These are phyloP conservation scores for Aplocera efformata DNA, from an alignment of 2,888 invertebrate genomes.

Conservation along the genomic window DNA sequence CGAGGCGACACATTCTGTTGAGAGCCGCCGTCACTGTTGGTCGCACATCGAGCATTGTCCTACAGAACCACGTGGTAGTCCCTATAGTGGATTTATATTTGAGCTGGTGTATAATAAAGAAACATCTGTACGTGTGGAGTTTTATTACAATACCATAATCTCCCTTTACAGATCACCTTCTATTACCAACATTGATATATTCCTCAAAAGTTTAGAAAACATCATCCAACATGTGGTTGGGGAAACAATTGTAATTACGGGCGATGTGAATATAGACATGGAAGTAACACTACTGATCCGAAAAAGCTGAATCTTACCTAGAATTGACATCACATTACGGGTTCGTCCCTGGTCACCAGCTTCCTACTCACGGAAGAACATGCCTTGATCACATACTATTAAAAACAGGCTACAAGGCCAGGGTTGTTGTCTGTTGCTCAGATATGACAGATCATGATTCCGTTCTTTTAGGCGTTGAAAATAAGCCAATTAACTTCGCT, in stretches of 20 bases:
- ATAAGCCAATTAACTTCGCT: not conserved
- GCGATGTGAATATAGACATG: slow-evolving; percentile 6
- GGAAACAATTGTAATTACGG: not conserved
- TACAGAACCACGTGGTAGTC: no score
- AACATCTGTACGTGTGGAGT: no score
- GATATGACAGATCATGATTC: slow-evolving; percentile 2
- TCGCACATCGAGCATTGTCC: no score
- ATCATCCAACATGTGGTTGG: not conserved
- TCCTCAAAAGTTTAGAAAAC: slow-evolving; percentile 1
- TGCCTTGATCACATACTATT: slow-evolving; percentile 1
- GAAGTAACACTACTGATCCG: not conserved
- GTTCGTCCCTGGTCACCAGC: slow-evolving; percentile 1
- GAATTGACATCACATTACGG: slow-evolving; percentile 2
- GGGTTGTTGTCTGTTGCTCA: slow-evolving; percentile 1
- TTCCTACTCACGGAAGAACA: slow-evolving; percentile 2
- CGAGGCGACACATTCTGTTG: no score
- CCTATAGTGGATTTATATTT: no score
- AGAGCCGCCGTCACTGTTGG: no score
- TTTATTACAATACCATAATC: not conserved
- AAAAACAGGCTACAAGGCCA: not conserved
- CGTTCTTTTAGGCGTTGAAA: slow-evolving; percentile 1
- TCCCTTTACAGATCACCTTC: slow-evolving; percentile 2
- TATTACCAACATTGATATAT: not conserved
- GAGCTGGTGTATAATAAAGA: no score
- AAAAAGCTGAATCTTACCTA: slow-evolving; percentile 3